phyloP scores from a whole-genome alignment of 2,113 vertebrate species.

The Sphaerodactylus townsendi region DNA sequence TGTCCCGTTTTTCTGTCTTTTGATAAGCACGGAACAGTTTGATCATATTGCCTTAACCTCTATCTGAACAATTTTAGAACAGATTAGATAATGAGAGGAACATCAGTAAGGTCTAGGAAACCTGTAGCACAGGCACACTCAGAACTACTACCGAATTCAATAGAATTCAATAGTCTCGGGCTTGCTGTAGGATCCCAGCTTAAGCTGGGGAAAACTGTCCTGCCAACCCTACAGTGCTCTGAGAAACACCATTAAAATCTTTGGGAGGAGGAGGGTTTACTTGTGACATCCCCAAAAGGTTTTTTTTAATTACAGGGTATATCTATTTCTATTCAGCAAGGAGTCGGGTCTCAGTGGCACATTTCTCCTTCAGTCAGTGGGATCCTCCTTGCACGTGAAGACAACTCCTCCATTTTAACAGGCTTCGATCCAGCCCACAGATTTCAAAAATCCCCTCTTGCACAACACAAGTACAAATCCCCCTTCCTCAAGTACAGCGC shows the following conservation, averaged over 20 bases:
- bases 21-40: constrained; percentile 60
- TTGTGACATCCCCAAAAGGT: no score
- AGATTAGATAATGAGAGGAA: not conserved
- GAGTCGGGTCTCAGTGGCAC: no score
- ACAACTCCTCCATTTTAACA: no score
- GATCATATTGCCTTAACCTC: constrained; percentile 59
- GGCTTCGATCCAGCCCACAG: no score
- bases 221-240: not conserved
- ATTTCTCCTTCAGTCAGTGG: no score
- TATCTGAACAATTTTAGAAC: constrained; percentile 62
- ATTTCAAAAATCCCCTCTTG: no score
- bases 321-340: no score
- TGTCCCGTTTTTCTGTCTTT: constrained; percentile 58
- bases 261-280: no score
- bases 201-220: not conserved
- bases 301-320: no score
- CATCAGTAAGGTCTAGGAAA: not conserved
- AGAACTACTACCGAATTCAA: not conserved
- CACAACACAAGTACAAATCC: no score
- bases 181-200: not conserved
- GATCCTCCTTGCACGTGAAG: no score
- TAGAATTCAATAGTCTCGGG: not conserved
- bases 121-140: not conserved
- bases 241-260: not conserved
- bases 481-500: no score